These are phyloP conservation scores for Chroicocephalus ridibundus DNA, from an alignment of 2,113 vertebrate species.

Conservation along the genomic window DNA sequence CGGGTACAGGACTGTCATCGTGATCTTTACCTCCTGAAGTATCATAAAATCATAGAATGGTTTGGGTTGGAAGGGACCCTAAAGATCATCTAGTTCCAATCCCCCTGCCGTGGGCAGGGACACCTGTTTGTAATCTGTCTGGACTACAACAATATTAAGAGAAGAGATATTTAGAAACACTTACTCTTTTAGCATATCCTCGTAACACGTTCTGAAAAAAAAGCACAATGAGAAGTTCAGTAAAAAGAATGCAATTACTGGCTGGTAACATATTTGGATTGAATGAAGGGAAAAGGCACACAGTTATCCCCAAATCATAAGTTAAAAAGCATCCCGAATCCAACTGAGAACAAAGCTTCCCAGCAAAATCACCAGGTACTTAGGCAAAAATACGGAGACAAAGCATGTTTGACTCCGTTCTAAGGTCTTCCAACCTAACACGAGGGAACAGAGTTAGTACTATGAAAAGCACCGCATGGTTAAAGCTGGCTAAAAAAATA, in stretches of 20 bases:
- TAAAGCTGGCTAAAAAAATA: neutral
- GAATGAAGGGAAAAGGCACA: neutral
- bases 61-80: neutral
- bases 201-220: conserved; percentile 87
- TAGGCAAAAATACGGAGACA: neutral
- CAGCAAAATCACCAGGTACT: neutral
- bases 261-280: neutral
- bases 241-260: neutral
- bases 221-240: conserved; percentile 5
- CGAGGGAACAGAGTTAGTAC: neutral
- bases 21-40: neutral
- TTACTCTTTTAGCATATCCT: conserved; percentile 84
- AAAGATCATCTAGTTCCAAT: neutral
- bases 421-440: neutral
- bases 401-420: neutral
- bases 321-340: neutral
- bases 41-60: neutral
- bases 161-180: conserved; percentile 19
- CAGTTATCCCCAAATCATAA: neutral
- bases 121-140: neutral
- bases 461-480: rapidly evolving
- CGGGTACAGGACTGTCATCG: rapidly evolving
- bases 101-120: neutral
- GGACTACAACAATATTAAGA: neutral
- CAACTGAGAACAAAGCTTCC: neutral